A percentile compares a stretch with the other conserved stretches of the same genome.
Conservation (phyloP, 2,797 vertebrate species). For the Sebastes iracundus region DNA sequence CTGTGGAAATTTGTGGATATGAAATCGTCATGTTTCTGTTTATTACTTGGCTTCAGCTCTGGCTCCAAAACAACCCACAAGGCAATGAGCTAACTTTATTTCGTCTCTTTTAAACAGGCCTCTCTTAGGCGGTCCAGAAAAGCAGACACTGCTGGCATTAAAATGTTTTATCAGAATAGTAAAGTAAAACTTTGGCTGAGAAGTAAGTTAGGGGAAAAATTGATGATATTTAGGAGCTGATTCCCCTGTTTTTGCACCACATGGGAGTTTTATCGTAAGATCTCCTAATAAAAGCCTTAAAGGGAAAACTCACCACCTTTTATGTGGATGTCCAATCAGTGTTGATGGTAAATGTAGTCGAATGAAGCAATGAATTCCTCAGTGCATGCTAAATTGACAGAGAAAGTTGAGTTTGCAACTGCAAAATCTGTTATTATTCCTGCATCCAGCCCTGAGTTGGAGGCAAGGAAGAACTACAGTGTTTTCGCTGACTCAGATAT, state of each 20-base stretch:
- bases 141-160: not conserved
- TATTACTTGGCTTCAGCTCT: slow-evolving; percentile 60
- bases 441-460: not conserved
- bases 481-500: not conserved
- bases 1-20: slow-evolving; percentile 63
- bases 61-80: slow-evolving; percentile 61
- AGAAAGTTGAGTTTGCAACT: not conserved
- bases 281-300: not conserved
- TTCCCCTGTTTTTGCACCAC: not conserved
- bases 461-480: not conserved
- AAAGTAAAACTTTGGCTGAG: not conserved
- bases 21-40: slow-evolving; percentile 67
- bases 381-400: not conserved
- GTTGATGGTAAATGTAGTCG: not conserved
- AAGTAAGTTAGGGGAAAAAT: not conserved
- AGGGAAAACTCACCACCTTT: not conserved
- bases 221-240: not conserved
- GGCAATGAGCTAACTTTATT: slow-evolving; percentile 54
- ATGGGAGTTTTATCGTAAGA: not conserved
- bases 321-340: not conserved
- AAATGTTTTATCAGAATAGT: slow-evolving; percentile 17
- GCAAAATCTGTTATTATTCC: not conserved
- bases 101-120: slow-evolving; percentile 43
- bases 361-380: not conserved
- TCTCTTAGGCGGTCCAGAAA: slow-evolving; percentile 17